Evolutionary conservation across 2,113 vertebrate genomes (phyloP), one percentile per base, ranked within the genome.

Genomic region (Macaca nemestrina): DNA sequence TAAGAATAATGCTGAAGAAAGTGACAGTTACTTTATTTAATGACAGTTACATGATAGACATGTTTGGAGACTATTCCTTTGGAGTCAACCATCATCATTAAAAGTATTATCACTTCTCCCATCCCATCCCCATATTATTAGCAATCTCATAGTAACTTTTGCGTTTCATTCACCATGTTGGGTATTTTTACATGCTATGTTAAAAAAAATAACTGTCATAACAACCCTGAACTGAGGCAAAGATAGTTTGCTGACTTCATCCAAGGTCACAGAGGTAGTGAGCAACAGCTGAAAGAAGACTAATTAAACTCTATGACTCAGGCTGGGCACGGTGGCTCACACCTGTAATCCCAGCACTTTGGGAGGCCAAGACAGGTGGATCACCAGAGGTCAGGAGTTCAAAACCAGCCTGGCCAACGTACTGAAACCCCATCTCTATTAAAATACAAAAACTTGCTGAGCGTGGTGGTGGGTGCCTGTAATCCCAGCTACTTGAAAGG

Each of bases 231-330:
- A 64, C 55, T 38, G 57, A 87, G 32, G 76, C 61, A 22, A 17
- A 76, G 6, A 67, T 43, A 27, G 8, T 45, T n/a, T 75, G 35
- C 30, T 61, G 27, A 78, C 18, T 76, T 89, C 25, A 84, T 11
- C 48, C 17, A 67, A 92, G 43, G 22, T 95, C 22, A 83, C 14
- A 61, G 23, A 92, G 40, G 30, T 18, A 70, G 45, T 30, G 83
- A 48, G 3, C 0, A 43, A 25, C 14, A 67, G 35, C 85, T 52
- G 32, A 76, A 85, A 81, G 35, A 88, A 50, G 50, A 40, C 17
- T 92, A 94, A 91, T 45, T 79, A 27, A 97, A 97, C 27, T 90
- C 55, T 75, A 8, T 8, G 16, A 75, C 61, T 84, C n/a, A 64
- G 61, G 27, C 61, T 30, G 30, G 61, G 27, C 2, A 2, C 2